These are phyloP conservation scores for Ceuthmochares aereus DNA, from an alignment of 2,113 vertebrate genomes.

Conservation along the genomic window DNA sequence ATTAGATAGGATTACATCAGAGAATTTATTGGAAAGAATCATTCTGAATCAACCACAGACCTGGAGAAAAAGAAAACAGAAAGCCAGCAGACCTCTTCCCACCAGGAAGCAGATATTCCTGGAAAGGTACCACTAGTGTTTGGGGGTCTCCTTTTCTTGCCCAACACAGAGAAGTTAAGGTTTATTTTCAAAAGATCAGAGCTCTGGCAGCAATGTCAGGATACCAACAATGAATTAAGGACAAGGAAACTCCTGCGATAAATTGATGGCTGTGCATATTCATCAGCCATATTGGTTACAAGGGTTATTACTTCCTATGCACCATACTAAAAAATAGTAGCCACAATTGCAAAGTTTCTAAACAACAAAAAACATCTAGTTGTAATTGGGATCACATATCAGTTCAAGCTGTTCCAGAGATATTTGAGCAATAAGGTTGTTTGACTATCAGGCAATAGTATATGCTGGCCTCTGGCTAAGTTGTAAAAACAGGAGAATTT, in stretches of 20 bases:
- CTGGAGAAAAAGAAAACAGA: background rate
- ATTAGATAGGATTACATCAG: background rate
- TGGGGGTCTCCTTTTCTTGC: background rate
- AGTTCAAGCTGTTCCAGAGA: background rate
- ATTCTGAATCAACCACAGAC: background rate
- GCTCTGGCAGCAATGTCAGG: background rate
- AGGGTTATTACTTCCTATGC: background rate
- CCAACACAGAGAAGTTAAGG: background rate
- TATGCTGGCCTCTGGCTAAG: background rate
- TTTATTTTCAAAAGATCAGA: background rate
- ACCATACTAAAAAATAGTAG: background rate
- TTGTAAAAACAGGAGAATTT: background rate
- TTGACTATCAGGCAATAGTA: background rate
- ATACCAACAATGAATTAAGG: background rate
- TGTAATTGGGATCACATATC: background rate
- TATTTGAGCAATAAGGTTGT: background rate
- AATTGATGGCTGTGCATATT: background rate
- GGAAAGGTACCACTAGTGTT: background rate
- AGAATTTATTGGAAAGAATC: background rate
- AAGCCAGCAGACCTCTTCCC: background rate
- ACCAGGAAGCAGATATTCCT: background rate
- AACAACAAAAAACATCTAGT: background rate
- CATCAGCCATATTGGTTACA: background rate
- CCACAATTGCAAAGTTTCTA: background rate
- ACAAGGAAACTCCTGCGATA: background rate